Conservation (phyloP, 1,140 invertebrate species). For the Scaptomyza montana region DNA sequence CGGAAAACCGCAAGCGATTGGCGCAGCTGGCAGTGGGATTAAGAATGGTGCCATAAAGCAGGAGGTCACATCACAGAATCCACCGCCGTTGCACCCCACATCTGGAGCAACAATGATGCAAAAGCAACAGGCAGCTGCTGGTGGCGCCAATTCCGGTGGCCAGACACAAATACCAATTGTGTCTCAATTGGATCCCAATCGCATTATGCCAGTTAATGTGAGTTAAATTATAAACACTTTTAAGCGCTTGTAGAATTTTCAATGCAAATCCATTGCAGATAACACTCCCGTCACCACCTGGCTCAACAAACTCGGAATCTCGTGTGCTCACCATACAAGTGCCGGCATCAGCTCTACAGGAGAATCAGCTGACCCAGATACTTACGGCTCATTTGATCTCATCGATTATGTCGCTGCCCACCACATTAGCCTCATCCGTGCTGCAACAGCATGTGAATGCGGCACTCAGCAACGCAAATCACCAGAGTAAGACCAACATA, state of each 20-base stretch:
- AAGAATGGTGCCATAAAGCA: constrained; percentile 69
- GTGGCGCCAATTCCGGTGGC: constrained; percentile 25
- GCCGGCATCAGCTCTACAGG: constrained; percentile 91
- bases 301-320: constrained; percentile 87
- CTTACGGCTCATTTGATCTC: constrained; percentile 93
- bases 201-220: constrained; percentile 83
- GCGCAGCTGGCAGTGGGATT: constrained; percentile 40
- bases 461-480: constrained; percentile 87
- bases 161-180: constrained; percentile 81
- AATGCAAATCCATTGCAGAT: constrained; percentile 56
- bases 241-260: constrained; percentile 25
- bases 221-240: constrained; percentile 10
- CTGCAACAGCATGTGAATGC: constrained; percentile 94
- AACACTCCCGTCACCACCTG: constrained; percentile 88
- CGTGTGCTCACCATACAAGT: constrained; percentile 92
- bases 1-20: constrained; percentile 35
- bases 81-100: constrained; percentile 75
- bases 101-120: constrained; percentile 62
- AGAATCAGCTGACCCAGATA: constrained; percentile 86
- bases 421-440: constrained; percentile 89
- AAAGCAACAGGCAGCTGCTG: constrained; percentile 65
- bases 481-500: constrained; percentile 64
- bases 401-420: constrained; percentile 92
- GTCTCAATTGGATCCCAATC: constrained; percentile 82
- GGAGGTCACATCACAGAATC: constrained; percentile 81